These are phyloP conservation scores for Papilio protenor DNA, from an alignment of 2,888 invertebrate species.

Conservation along the genomic window DNA sequence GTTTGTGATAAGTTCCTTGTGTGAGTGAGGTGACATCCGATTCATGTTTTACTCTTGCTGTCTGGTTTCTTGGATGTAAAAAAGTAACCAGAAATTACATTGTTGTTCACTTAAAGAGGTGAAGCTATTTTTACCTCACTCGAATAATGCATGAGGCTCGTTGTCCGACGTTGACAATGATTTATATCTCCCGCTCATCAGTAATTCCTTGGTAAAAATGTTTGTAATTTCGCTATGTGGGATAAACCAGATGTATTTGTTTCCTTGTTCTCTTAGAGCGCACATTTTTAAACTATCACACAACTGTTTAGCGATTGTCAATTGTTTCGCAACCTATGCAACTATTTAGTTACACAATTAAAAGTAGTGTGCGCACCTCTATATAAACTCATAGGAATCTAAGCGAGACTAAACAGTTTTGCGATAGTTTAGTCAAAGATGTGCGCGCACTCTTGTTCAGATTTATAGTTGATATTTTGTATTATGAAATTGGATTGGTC, in stretches of 20 bases:
- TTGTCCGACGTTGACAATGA: conserved; percentile 36
- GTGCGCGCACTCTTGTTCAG: too few relatives aligned
- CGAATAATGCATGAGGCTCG: conserved; percentile 36
- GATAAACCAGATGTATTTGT: neutral
- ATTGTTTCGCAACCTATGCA: too few relatives aligned
- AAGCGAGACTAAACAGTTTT: too few relatives aligned
- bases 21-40: neutral
- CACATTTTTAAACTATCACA: too few relatives aligned
- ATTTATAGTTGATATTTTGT: too few relatives aligned
- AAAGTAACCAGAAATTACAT: neutral
- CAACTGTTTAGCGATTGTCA: too few relatives aligned
- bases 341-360: too few relatives aligned
- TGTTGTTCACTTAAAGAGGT: conserved; percentile 31
- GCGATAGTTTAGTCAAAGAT: too few relatives aligned
- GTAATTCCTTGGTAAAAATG: conserved; percentile 29
- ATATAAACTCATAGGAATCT: too few relatives aligned
- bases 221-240: conserved; percentile 27
- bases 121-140: conserved; percentile 28
- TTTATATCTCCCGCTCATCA: conserved; percentile 29
- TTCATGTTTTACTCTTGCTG: neutral
- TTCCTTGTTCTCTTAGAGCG: neutral
- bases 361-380: too few relatives aligned
- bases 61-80: neutral
- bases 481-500: too few relatives aligned
- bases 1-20: too few relatives aligned